A percentile compares a stretch with the other conserved stretches of the same genome.
Conservation (phyloP, 2,888 invertebrate genomes). For the Rotaria magnacalcarata region DNA sequence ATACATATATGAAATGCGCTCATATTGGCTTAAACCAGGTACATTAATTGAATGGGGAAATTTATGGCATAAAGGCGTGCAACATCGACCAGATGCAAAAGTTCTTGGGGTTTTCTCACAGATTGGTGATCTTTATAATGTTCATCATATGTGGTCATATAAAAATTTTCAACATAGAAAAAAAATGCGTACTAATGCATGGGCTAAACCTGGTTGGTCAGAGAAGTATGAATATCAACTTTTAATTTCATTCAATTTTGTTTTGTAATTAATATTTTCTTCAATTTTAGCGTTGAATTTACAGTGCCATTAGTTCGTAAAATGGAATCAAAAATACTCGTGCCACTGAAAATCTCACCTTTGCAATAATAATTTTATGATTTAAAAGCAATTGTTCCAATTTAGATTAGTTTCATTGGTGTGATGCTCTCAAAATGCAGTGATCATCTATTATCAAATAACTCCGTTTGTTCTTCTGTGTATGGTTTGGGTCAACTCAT, state of each 20-base stretch:
- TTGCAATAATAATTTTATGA: background rate
- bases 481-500: background rate
- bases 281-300: slow-evolving; percentile 41
- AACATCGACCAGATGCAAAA: slow-evolving; percentile 43
- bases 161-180: slow-evolving; percentile 39
- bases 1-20: slow-evolving; percentile 46
- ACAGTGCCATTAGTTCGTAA: slow-evolving; percentile 45
- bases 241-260: too few relatives aligned
- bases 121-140: slow-evolving; percentile 43
- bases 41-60: slow-evolving; percentile 47
- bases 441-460: background rate
- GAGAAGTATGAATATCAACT: background rate
- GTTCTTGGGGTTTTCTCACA: slow-evolving; percentile 45
- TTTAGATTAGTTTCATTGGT: background rate
- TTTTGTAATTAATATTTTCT: background rate
- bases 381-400: background rate
- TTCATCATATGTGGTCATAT: slow-evolving; percentile 45
- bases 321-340: slow-evolving; percentile 46
- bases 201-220: slow-evolving; percentile 39
- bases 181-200: slow-evolving; percentile 39
- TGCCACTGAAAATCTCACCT: slow-evolving; percentile 38
- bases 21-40: slow-evolving; percentile 41
- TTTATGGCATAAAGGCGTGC: slow-evolving; percentile 41
- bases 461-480: background rate
- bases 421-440: background rate